phyloP scores from a whole-genome alignment of 2,888 invertebrate species.

The Drosophila kuntzei region DNA sequence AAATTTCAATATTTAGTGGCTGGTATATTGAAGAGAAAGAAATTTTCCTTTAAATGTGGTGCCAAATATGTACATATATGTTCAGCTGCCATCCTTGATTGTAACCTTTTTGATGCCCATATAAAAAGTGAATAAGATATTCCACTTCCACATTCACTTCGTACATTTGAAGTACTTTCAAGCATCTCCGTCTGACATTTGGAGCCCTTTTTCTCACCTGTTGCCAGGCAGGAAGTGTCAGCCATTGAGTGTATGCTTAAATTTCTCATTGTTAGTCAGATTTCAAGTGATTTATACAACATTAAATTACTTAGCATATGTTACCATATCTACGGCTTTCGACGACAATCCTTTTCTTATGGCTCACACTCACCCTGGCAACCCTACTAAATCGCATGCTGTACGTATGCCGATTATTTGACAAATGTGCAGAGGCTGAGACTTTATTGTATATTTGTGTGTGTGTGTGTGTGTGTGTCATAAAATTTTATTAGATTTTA shows the following conservation, averaged over 20 bases:
- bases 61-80: background rate
- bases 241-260: slow-evolving; percentile 14
- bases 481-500: slow-evolving; percentile 62
- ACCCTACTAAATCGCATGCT: slow-evolving; percentile 8
- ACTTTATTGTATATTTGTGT: slow-evolving; percentile 12
- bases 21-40: too few species aligned
- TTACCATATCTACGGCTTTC: slow-evolving; percentile 39
- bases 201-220: slow-evolving; percentile 34
- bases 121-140: background rate
- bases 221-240: slow-evolving; percentile 42
- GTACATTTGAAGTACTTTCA: background rate
- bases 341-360: slow-evolving; percentile 19
- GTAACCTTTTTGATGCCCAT: background rate
- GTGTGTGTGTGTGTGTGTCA: slow-evolving; percentile 17
- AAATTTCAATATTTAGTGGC: too few species aligned
- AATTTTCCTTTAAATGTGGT: too few species aligned
- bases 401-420: slow-evolving; percentile 55
- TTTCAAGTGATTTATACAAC: slow-evolving; percentile 53
- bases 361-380: background rate
- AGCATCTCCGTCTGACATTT: background rate
- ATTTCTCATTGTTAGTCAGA: slow-evolving; percentile 22
- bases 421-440: slow-evolving; percentile 57
- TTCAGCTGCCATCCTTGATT: background rate
- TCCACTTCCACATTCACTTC: background rate
- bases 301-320: slow-evolving; percentile 58